Conservation (phyloP, 2,888 invertebrate genomes). For the Frankliniella intonsa region DNA sequence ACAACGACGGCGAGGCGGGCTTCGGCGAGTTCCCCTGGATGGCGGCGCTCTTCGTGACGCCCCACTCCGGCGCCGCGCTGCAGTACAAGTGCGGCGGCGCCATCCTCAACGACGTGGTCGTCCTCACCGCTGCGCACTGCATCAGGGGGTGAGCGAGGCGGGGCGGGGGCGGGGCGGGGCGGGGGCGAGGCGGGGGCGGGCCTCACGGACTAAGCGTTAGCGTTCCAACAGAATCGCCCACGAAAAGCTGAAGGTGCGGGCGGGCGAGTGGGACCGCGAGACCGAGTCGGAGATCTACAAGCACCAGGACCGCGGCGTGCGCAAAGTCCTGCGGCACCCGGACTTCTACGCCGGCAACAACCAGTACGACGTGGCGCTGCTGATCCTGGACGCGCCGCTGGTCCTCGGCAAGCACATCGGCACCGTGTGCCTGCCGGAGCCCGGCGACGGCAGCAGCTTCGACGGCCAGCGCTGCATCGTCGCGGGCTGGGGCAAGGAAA, state of each 20-base stretch:
- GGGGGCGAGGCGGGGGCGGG: background rate
- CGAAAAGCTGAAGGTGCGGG: slow-evolving; percentile 51
- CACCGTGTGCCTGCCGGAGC: slow-evolving; percentile 63
- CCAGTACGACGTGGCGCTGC: slow-evolving; percentile 64
- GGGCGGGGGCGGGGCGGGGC: background rate
- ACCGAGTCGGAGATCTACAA: slow-evolving; percentile 63
- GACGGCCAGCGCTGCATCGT: slow-evolving; percentile 55
- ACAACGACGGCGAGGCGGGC: slow-evolving; percentile 58
- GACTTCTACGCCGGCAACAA: slow-evolving; percentile 57
- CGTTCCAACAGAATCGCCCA: slow-evolving; percentile 35
- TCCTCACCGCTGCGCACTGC: slow-evolving; percentile 78
- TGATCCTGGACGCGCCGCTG: slow-evolving; percentile 56
- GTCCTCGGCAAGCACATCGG: slow-evolving; percentile 62
- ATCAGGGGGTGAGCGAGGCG: slow-evolving; percentile 50
- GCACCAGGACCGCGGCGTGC: slow-evolving; percentile 59
- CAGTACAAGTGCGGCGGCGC: slow-evolving; percentile 76
- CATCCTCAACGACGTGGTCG: slow-evolving; percentile 68
- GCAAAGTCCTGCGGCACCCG: slow-evolving; percentile 50
- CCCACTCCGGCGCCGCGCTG: slow-evolving; percentile 51
- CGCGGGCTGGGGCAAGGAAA: slow-evolving; percentile 75
- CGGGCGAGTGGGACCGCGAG: slow-evolving; percentile 83
- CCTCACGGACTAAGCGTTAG: background rate
- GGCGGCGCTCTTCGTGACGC: slow-evolving; percentile 62
- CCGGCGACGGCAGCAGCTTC: slow-evolving; percentile 49
- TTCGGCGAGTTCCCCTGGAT: slow-evolving; percentile 83